Conservation (phyloP, 2,113 vertebrate species). For the Cebus imitator region DNA sequence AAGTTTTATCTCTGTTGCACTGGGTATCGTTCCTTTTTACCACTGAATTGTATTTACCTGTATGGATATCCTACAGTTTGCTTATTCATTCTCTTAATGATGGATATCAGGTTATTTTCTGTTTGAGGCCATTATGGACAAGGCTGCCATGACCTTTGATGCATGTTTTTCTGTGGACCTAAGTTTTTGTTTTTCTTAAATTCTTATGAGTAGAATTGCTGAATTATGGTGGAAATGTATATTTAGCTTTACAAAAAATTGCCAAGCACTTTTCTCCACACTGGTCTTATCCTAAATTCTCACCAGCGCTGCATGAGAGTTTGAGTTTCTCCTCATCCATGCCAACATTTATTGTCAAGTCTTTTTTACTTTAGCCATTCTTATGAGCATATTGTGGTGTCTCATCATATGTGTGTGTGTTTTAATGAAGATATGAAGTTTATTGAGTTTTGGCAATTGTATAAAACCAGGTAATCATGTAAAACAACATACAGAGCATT, state of each 20-base stretch:
- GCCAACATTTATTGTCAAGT: background rate
- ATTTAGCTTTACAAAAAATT: constrained; percentile 13
- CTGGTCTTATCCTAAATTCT: background rate
- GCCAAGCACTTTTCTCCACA: background rate
- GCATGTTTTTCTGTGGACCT: background rate
- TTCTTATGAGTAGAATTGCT: background rate
- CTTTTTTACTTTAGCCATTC: background rate
- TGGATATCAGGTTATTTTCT: background rate
- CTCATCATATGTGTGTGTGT: background rate
- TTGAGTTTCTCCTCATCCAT: background rate
- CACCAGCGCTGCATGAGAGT: background rate
- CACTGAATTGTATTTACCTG: background rate
- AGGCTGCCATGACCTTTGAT: background rate
- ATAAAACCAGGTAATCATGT: background rate
- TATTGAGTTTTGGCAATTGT: constrained; percentile 1
- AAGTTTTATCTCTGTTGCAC: background rate
- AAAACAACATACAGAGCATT: constrained; percentile 15
- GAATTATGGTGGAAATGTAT: background rate
- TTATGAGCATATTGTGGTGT: background rate
- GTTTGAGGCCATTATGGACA: background rate
- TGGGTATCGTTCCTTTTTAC: background rate
- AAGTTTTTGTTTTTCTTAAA: constrained; percentile 16
- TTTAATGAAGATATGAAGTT: background rate
- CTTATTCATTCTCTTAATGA: background rate
- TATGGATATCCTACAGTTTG: background rate